Evolutionary conservation across 2,888 invertebrate genomes (phyloP).

Genomic region (Mesochorus sp.): DNA sequence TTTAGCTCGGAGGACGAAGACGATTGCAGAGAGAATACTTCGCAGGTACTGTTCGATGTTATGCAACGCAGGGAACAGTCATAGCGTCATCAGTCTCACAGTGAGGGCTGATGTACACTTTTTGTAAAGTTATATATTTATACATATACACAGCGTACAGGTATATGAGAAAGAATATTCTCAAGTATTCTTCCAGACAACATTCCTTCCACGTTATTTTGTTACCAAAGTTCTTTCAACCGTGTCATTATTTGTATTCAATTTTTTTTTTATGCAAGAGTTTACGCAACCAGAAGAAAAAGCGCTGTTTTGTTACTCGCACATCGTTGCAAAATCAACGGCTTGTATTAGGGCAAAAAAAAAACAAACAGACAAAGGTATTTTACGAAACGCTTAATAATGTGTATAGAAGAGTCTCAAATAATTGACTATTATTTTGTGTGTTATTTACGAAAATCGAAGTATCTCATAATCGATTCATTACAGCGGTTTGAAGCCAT

Average conservation of each 20-base stretch:
- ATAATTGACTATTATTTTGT: no score
- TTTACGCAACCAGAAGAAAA: no score
- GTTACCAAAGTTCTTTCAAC: slow-evolving; percentile 50
- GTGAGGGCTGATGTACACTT: slow-evolving; percentile 44
- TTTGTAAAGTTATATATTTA: slow-evolving; percentile 43
- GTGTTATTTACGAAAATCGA: no score
- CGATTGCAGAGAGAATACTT: slow-evolving; percentile 81
- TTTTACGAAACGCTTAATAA: no score
- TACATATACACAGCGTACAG: not conserved
- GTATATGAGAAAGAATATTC: slow-evolving; percentile 31
- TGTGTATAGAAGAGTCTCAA: no score
- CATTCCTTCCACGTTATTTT: slow-evolving; percentile 55
- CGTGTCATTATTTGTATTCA: slow-evolving; percentile 23
- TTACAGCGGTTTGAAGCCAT: no score
- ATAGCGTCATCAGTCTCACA: slow-evolving; percentile 51
- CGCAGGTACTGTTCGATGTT: slow-evolving; percentile 83
- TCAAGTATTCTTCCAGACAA: slow-evolving; percentile 53
- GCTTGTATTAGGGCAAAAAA: no score
- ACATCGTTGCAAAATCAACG: no score
- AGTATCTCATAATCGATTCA: no score
- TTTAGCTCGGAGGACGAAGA: slow-evolving; percentile 79
- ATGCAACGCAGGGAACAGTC: slow-evolving; percentile 79
- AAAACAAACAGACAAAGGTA: no score
- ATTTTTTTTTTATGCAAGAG: not conserved
- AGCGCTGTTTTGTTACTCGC: no score